Base-by-base conservation (phyloP, 2,797 vertebrate genomes). In the Onychomys torridus region DNA sequence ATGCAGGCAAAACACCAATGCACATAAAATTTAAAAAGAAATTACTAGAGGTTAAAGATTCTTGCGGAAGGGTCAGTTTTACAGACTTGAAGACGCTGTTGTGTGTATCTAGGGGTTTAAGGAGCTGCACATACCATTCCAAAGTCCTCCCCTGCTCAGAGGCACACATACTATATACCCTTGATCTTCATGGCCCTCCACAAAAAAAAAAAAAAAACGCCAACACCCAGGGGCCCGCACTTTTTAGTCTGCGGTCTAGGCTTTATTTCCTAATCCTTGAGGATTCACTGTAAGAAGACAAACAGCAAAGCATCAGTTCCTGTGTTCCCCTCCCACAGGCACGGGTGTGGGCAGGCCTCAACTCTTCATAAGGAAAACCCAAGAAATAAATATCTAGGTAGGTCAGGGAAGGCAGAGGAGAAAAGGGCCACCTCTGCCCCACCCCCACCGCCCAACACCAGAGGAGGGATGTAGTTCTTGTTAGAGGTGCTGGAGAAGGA, bases 181-280 rank as follows among this genome's bases (percentile, higher is more conserved):
- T 25, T 2, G 4, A 23, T 90, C 37, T 55, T 57, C 8, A 0
- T 6, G 1, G 59, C 52, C 83, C 89, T 93, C 69, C 71, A 67
- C 59, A 76, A 61, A 57, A 57, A 57, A 8, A 46, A 46, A 8
- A 46, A 55, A 83, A 78, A 10, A 65, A 61, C 29, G 52, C 1
- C 10, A 40, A 88, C 32, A n/a, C 40, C 52, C 43, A 43, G 40
- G 78, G n/a, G 32, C 61, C 43, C 82, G 34, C 78, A 37, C 78
- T 43, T 16, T 77, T 96, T 92, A 55, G 92, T 87, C 98, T 96
- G 87, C 7, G 32, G 55, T 78, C 93, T 93, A 94, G 96, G 7
- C 3, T 99, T 99, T 98, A 98, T 98, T 98, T 96, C 7, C 98
- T 97, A 98, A 98, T 98, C 98, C 98, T 98, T 98, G 97, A 97